A percentile compares a stretch with the other conserved stretches of the same genome.
These are phyloP conservation scores for Drosophila emarginata DNA, from an alignment of 2,888 invertebrate species.

Conservation along the genomic window DNA sequence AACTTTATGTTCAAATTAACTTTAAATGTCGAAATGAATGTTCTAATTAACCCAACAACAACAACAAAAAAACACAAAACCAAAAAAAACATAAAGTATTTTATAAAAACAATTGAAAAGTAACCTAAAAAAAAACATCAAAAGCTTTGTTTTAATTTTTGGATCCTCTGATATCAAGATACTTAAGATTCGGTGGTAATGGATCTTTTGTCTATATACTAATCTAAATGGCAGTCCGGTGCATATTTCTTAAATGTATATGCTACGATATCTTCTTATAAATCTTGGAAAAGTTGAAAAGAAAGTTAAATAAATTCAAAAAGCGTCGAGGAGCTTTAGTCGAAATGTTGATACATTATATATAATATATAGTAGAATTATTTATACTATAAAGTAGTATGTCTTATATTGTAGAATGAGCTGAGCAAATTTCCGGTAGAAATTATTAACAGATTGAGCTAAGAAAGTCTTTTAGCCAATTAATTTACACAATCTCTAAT, in stretches of 20 bases:
- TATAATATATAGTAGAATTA: no score
- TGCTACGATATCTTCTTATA: no score
- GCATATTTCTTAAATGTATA: no score
- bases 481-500: neutral
- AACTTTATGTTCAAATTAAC: conserved; percentile 76
- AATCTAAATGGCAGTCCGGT: no score
- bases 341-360: no score
- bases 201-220: no score
- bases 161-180: no score
- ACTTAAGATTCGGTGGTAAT: no score
- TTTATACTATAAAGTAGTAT: no score
- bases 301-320: neutral
- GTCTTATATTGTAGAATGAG: no score
- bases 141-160: neutral
- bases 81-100: conserved; percentile 56
- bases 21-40: conserved; percentile 76
- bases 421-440: no score
- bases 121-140: conserved; percentile 35
- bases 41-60: conserved; percentile 65
- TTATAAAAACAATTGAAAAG: conserved; percentile 64
- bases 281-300: neutral
- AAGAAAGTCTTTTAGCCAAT: neutral
- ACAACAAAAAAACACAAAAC: conserved; percentile 19
- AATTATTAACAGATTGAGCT: no score
- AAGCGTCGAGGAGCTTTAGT: neutral